Evolutionary conservation across 2,113 vertebrate genomes (phyloP).

Genomic region (Callocephalon fimbriatum): DNA sequence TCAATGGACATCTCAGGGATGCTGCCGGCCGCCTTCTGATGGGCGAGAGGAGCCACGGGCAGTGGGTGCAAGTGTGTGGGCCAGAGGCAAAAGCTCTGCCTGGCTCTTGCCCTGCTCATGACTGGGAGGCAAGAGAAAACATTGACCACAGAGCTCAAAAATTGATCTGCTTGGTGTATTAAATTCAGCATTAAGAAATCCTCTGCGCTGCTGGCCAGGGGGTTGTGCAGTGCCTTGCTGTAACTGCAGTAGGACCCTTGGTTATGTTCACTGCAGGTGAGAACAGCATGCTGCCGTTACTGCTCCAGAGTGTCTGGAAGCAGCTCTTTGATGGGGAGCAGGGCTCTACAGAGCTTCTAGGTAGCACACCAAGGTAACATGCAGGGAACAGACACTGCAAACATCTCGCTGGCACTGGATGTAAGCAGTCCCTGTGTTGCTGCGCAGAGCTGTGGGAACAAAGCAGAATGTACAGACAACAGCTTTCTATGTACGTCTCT

Average conservation of each 20-base stretch:
- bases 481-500: background rate
- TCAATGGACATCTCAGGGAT: constrained; percentile 19
- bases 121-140: background rate
- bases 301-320: background rate
- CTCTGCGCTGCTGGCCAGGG: background rate
- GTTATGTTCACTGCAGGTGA: background rate
- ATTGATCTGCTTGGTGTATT: background rate
- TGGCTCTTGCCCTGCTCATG: background rate
- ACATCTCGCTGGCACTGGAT: background rate
- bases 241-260: background rate
- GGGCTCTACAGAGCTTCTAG: background rate
- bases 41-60: fast-evolving
- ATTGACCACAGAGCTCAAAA: background rate
- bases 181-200: constrained; percentile 9
- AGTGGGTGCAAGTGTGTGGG: background rate
- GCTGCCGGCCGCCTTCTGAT: background rate
- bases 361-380: fast-evolving
- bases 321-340: background rate
- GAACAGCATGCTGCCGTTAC: background rate
- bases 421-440: background rate
- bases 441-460: fast-evolving
- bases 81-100: background rate
- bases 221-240: constrained; percentile 1
- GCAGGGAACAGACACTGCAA: background rate
- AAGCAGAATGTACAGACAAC: background rate